Conservation (phyloP, 2,113 vertebrate genomes). For the Oncorhynchus mykiss region DNA sequence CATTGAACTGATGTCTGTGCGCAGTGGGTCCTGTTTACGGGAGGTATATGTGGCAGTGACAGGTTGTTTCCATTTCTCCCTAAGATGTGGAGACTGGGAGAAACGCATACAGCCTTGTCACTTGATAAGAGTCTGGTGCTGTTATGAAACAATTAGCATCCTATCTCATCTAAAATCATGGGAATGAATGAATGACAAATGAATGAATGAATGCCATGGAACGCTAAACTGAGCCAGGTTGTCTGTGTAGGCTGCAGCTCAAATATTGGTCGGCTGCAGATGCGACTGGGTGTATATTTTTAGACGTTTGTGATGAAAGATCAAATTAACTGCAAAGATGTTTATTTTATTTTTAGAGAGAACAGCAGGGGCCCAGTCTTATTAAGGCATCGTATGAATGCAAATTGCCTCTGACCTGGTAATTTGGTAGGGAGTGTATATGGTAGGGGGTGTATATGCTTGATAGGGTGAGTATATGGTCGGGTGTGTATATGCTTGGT, state of each 20-base stretch:
- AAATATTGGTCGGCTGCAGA: conserved; percentile 33
- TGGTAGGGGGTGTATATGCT: too few species aligned
- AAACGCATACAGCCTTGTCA: conserved; percentile 30
- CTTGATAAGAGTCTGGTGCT: conserved; percentile 55
- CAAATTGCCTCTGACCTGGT: conserved; percentile 40
- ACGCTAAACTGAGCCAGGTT: conserved; percentile 28
- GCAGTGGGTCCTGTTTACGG: too few species aligned
- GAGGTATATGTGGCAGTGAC: background rate
- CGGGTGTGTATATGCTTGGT: too few species aligned
- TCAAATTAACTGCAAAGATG: conserved; percentile 46
- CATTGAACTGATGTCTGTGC: too few species aligned
- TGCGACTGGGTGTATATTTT: conserved; percentile 43
- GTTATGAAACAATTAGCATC: conserved; percentile 62
- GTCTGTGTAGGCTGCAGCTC: conserved; percentile 40
- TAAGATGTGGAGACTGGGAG: conserved; percentile 40
- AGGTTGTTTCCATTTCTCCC: conserved; percentile 1
- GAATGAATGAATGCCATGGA: background rate
- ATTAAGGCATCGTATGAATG: conserved; percentile 30
- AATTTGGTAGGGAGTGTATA: conserved; percentile 8
- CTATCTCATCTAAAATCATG: conserved; percentile 64
- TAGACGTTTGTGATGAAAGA: conserved; percentile 45
- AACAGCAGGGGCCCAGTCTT: conserved; percentile 31
- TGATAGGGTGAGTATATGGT: too few species aligned
- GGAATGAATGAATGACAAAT: conserved; percentile 24
- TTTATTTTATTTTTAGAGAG: conserved; percentile 21